These are phyloP conservation scores for Stegodyphus mimosarum DNA, from an alignment of 1,140 invertebrate species.

Conservation along the genomic window DNA sequence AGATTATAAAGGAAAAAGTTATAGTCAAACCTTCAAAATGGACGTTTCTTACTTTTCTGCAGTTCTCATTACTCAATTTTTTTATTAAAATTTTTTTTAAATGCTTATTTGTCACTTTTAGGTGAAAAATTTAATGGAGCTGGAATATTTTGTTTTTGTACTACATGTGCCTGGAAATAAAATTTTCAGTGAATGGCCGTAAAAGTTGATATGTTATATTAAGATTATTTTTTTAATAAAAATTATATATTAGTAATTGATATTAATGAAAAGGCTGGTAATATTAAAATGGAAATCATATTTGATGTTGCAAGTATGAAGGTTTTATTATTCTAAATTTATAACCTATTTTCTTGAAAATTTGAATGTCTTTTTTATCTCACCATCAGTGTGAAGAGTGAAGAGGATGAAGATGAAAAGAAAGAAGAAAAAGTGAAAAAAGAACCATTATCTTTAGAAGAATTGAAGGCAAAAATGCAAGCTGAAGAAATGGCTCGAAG, in stretches of 20 bases:
- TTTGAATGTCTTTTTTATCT: slow-evolving; percentile 13
- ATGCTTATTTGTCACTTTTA: too few relatives aligned
- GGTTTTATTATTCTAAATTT: slow-evolving; percentile 1
- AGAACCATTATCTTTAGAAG: slow-evolving; percentile 95
- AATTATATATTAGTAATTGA: neutral
- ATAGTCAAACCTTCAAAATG: too few relatives aligned
- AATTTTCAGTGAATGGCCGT: too few relatives aligned
- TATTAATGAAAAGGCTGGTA: neutral
- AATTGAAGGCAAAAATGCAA: slow-evolving; percentile 95
- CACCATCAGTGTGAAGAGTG: slow-evolving; percentile 65
- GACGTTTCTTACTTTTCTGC: too few relatives aligned
- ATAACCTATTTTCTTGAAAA: neutral
- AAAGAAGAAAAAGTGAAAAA: slow-evolving; percentile 73
- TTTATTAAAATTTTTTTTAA: too few relatives aligned
- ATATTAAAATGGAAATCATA: neutral
- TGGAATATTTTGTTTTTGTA: too few relatives aligned
- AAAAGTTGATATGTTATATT: too few relatives aligned
- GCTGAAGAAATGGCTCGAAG: slow-evolving; percentile 92
- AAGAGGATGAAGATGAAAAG: slow-evolving; percentile 65
- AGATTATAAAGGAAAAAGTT: too few relatives aligned
- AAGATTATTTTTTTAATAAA: neutral
- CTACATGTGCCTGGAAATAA: too few relatives aligned
- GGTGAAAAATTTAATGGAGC: too few relatives aligned
- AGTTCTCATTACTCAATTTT: too few relatives aligned
- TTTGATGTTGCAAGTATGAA: neutral